Evolutionary conservation across 2,888 invertebrate genomes (phyloP), one percentile per base, ranked within the genome.

Genomic region (Metopia argyrocephala): DNA sequence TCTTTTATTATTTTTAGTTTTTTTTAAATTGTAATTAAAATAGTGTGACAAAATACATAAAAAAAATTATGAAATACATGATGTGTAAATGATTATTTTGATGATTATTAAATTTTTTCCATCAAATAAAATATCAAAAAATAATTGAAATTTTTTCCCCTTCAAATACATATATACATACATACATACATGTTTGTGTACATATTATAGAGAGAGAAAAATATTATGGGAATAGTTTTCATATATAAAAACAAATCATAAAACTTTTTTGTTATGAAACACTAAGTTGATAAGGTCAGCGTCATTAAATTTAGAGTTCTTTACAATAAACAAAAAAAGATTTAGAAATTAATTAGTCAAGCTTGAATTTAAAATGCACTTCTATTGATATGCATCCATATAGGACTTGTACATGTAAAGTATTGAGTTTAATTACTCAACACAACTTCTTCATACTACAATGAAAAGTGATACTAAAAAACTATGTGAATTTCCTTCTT

Each of bases 71-170:
- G 27, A 70, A 76, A 65, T 45, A 59, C 27, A 76, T 70, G 65
- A 70, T 52, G 64, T 76, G 70, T 76, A 65, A 76, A 70, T 70
- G 64, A 70, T 52, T 76, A 38, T 59, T 52, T 50, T 50, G 25
- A 48, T 20, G 21, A 15, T 68, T 61, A 15, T 54, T 66, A 27
- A 54, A 46, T 31, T 45, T 27, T 15, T 27, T 31, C 20, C 31
- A 20, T 7, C 31, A 38, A 65, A 18, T 6, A 21, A 56, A 38
- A 12, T 38, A 38, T 38, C 38, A 38, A 21, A 46, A 12, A 46
- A 54, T 23, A 66, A 21, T n/a, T 62, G 46, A 38, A 38, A 12
- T 31, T 20, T 23, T 12, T 65, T 48, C 5, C 7, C 31, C 50
- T n/a, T n/a, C 18, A 66, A 66, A 66, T n/a, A n/a, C n/a, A n/a